Evolutionary conservation across 2,888 invertebrate genomes (phyloP).

Genomic region (Acrobasis repandana): DNA sequence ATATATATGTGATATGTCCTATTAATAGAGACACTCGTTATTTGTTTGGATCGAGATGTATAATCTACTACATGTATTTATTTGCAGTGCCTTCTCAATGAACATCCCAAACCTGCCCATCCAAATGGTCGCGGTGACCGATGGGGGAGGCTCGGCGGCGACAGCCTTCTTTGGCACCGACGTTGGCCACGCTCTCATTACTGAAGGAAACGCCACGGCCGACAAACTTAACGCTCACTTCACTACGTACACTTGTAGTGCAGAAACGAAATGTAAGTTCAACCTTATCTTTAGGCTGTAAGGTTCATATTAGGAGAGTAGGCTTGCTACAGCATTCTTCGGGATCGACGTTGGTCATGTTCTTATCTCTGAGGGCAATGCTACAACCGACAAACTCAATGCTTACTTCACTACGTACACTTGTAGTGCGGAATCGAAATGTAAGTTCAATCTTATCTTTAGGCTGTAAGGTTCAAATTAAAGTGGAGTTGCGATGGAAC

Average conservation of each 20-base stretch:
- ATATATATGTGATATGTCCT: no score
- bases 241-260: conserved; percentile 93
- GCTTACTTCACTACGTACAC: conserved; percentile 97
- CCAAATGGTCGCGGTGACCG: conserved; percentile 96
- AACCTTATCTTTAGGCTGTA: not conserved
- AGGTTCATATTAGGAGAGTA: conserved; percentile 80
- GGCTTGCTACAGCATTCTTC: conserved; percentile 92
- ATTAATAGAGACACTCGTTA: no score
- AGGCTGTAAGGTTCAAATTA: not conserved
- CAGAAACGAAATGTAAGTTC: conserved; percentile 91
- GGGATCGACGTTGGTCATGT: conserved; percentile 94
- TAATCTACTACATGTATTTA: not conserved
- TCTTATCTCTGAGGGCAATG: conserved; percentile 96
- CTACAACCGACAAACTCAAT: conserved; percentile 93
- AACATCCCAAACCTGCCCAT: conserved; percentile 96
- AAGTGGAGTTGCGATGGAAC: conserved; percentile 90
- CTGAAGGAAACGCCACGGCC: conserved; percentile 96
- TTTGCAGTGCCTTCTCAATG: conserved; percentile 92
- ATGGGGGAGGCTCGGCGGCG: conserved; percentile 89
- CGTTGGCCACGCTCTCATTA: conserved; percentile 93
- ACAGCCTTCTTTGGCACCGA: conserved; percentile 95
- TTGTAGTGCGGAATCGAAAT: conserved; percentile 92
- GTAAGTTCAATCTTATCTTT: conserved; percentile 74
- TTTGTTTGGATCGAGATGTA: no score
- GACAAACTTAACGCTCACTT: conserved; percentile 95